A percentile compares a stretch with the other conserved stretches of the same genome.
phyloP scores from a whole-genome alignment of 1,140 invertebrate species.

The Asbolus verrucosus region DNA sequence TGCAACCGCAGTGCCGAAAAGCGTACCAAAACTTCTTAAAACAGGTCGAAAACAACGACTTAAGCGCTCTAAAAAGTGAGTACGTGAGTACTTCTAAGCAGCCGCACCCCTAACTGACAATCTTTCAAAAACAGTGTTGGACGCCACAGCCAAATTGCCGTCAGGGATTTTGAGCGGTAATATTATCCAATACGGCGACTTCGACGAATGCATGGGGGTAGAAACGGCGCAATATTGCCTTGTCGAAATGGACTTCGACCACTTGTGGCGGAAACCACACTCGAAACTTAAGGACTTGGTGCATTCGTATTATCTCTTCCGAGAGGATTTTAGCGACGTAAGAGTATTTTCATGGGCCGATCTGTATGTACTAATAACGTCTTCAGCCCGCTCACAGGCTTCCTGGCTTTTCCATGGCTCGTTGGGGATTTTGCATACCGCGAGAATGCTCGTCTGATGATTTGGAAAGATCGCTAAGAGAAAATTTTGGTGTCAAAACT shows the following conservation, averaged over 20 bases:
- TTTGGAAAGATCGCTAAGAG: conserved; percentile 64
- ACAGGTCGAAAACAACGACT: conserved; percentile 29
- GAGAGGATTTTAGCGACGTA: conserved; percentile 56
- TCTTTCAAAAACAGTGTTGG: conserved; percentile 69
- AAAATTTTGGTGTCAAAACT: conserved; percentile 47
- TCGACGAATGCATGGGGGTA: conserved; percentile 71
- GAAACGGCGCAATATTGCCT: conserved; percentile 70
- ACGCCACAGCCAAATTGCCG: conserved; percentile 72
- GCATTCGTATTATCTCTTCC: conserved; percentile 55
- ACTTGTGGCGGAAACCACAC: conserved; percentile 43
- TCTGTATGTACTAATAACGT: too few relatives aligned
- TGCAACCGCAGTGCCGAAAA: conserved; percentile 24
- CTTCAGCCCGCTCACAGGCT: conserved; percentile 73
- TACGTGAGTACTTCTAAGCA: not conserved
- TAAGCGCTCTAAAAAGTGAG: conserved; percentile 53
- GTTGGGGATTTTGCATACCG: conserved; percentile 75
- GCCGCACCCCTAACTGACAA: not conserved
- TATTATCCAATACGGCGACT: conserved; percentile 74
- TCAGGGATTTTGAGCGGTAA: conserved; percentile 73
- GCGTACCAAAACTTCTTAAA: conserved; percentile 32
- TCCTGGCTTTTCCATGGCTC: conserved; percentile 70
- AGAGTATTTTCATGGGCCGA: too few relatives aligned
- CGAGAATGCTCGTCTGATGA: conserved; percentile 70
- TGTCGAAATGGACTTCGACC: conserved; percentile 63
- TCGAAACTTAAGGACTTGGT: conserved; percentile 48